phyloP scores from a whole-genome alignment of 53 echinoderm and acorn worm species.

The Arbacia lixula region DNA sequence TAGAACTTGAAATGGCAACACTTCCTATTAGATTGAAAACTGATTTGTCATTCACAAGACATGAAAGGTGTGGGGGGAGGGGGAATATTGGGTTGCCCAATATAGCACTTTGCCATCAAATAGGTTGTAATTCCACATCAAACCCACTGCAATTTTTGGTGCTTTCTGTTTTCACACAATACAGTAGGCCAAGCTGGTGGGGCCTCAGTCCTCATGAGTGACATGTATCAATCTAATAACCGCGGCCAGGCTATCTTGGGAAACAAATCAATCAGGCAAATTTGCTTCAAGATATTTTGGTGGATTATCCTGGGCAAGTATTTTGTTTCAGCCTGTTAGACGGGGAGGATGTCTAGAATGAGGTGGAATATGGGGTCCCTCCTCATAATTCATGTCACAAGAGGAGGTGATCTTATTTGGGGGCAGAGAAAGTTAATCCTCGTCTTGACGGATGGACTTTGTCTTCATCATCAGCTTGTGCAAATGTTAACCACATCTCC shows the following conservation, averaged over 20 bases:
- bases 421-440: conserved; percentile 47
- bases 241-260: conserved; percentile 38
- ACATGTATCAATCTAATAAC: conserved; percentile 38
- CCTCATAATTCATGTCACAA: conserved; percentile 23
- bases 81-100: too few species aligned
- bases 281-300: conserved; percentile 44
- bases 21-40: too few species aligned
- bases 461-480: not conserved
- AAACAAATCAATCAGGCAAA: conserved; percentile 42
- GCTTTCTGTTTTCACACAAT: conserved; percentile 44
- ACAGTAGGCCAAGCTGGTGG: conserved; percentile 25
- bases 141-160: too few species aligned
- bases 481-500: conserved; percentile 17
- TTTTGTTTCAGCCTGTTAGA: conserved; percentile 47
- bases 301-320: conserved; percentile 42
- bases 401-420: conserved; percentile 40
- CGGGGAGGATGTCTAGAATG: not conserved
- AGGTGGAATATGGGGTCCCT: not conserved
- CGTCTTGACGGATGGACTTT: conserved; percentile 7
- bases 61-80: too few species aligned
- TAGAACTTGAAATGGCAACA: too few species aligned
- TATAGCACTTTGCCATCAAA: too few species aligned
- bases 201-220: too few species aligned
- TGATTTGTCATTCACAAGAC: too few species aligned
- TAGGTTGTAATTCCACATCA: too few species aligned